phyloP scores from a whole-genome alignment of 2,797 vertebrate species.

The Pagetopsis macropterus region DNA sequence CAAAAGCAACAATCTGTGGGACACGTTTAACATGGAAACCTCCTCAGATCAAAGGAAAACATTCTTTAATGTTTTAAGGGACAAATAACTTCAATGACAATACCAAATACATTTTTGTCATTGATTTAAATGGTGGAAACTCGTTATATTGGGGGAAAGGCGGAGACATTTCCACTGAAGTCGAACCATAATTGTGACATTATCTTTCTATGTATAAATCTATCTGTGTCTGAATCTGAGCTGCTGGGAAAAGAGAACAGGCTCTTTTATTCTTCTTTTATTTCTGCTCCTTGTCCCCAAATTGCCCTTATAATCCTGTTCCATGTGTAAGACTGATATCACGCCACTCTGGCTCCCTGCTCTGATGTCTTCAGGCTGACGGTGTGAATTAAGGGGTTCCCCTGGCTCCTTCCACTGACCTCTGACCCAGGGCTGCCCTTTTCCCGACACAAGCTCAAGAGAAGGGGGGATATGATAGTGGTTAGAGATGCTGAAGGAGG shows the following conservation, averaged over 20 bases:
- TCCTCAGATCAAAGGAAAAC: constrained; percentile 19
- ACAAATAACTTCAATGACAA: constrained; percentile 14
- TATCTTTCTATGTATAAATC: neutral
- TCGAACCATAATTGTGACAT: no score
- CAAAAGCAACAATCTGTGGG: constrained; percentile 13
- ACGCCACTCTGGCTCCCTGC: constrained; percentile 72
- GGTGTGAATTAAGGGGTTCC: constrained; percentile 81
- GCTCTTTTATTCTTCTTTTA: constrained; percentile 42
- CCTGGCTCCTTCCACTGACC: constrained; percentile 78
- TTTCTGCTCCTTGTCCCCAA: constrained; percentile 75
- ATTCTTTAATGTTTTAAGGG: constrained; percentile 16
- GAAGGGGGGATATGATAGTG: constrained; percentile 65
- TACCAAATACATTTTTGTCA: neutral
- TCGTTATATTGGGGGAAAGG: neutral
- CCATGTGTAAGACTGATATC: constrained; percentile 80
- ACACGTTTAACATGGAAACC: constrained; percentile 13
- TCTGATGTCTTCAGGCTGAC: constrained; percentile 80
- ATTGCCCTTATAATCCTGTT: constrained; percentile 82
- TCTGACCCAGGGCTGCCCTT: constrained; percentile 81
- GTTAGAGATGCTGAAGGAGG: constrained; percentile 2
- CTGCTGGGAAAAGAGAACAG: constrained; percentile 26
- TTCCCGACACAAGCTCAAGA: constrained; percentile 74
- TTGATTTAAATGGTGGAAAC: constrained; percentile 11
- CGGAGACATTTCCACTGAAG: neutral
- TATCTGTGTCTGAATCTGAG: neutral